Percentiles rank a stretch among this genome's conserved stretches.
Conservation (phyloP, 1,140 invertebrate species). For the Tribolium madens region DNA sequence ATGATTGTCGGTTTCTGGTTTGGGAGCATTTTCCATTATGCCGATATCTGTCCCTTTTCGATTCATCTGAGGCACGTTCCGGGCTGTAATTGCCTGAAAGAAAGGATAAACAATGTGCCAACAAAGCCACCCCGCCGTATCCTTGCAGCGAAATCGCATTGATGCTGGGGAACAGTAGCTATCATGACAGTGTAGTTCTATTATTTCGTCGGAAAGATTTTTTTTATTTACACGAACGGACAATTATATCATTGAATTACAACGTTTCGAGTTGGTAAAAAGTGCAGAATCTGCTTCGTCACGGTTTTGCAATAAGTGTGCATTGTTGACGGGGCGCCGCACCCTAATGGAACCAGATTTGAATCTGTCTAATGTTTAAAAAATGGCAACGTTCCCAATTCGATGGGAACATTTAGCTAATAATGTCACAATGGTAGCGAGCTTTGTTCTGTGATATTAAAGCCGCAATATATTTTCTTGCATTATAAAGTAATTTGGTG, state of each 20-base stretch:
- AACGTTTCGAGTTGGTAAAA: slow-evolving; percentile 61
- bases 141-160: slow-evolving; percentile 41
- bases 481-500: slow-evolving; percentile 56
- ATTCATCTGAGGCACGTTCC: slow-evolving; percentile 44
- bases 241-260: slow-evolving; percentile 64
- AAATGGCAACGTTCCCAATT: slow-evolving; percentile 44
- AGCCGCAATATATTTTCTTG: slow-evolving; percentile 50
- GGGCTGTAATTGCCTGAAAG: slow-evolving; percentile 45
- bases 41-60: slow-evolving; percentile 21
- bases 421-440: slow-evolving; percentile 2
- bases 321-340: slow-evolving; percentile 56
- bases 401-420: slow-evolving; percentile 2
- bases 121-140: slow-evolving; percentile 46
- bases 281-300: slow-evolving; percentile 58
- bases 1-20: background rate
- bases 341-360: slow-evolving; percentile 58
- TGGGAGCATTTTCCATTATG: background rate
- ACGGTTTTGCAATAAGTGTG: slow-evolving; percentile 62
- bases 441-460: slow-evolving; percentile 27
- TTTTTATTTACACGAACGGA: slow-evolving; percentile 63
- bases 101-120: slow-evolving; percentile 45
- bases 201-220: slow-evolving; percentile 53
- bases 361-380: slow-evolving; percentile 59
- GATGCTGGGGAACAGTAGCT: slow-evolving; percentile 52
- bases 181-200: slow-evolving; percentile 59